phyloP scores from a whole-genome alignment of 2,113 vertebrate genomes.

The Reinhardtius hippoglossoides region DNA sequence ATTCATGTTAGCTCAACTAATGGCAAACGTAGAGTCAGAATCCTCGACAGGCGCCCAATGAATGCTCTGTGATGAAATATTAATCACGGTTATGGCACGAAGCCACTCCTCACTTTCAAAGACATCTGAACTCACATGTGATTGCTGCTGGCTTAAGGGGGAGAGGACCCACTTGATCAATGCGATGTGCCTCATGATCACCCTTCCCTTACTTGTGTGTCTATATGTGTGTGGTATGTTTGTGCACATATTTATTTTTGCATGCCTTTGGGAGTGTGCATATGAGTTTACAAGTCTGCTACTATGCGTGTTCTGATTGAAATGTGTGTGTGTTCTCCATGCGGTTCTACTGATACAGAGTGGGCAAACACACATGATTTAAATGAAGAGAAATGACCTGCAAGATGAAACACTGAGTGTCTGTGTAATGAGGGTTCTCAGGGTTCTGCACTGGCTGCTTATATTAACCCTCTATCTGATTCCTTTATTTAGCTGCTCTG shows the following conservation, averaged over 20 bases:
- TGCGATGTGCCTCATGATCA: constrained; percentile 85
- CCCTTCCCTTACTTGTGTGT: constrained; percentile 78
- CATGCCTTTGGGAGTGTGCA: constrained; percentile 14
- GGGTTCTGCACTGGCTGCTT: constrained; percentile 53
- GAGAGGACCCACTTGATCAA: constrained; percentile 83
- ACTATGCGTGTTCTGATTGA: neutral
- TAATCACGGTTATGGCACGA: constrained; percentile 93
- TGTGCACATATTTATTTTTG: constrained; percentile 32
- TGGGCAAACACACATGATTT: constrained; percentile 81
- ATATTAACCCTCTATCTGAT: constrained; percentile 63
- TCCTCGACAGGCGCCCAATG: constrained; percentile 93
- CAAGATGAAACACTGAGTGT: constrained; percentile 65
- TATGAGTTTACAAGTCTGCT: neutral
- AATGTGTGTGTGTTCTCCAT: constrained; percentile 1
- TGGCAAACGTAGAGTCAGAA: constrained; percentile 87
- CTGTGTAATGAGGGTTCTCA: constrained; percentile 72
- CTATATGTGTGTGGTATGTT: constrained; percentile 67
- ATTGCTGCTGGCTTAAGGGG: constrained; percentile 86
- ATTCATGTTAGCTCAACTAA: constrained; percentile 92
- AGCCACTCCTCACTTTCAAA: constrained; percentile 92
- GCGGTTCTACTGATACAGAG: constrained; percentile 29
- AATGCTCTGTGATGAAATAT: constrained; percentile 99
- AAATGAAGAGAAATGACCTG: constrained; percentile 84
- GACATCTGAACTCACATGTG: constrained; percentile 89
- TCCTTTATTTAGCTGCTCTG: constrained; percentile 71